Base-by-base conservation (phyloP, 2,113 vertebrate genomes). In the Ursus arctos region DNA sequence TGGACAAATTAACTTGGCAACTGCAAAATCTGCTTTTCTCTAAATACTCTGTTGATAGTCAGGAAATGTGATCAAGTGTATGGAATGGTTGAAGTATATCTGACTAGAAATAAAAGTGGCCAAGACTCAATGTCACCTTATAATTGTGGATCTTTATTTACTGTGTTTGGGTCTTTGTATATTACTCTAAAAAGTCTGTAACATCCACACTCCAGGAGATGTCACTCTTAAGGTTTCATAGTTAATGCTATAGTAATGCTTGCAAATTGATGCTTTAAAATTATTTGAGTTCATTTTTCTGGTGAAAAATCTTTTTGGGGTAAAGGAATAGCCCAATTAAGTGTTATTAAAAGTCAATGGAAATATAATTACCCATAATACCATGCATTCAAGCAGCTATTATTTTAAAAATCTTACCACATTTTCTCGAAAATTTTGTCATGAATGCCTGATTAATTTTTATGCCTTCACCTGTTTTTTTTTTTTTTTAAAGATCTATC, bases 91-190 rank as follows among this genome's bases (percentile, higher is more conserved):
- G 69, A 69, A 9, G 28, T 55, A 11, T 55, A 33, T 72, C 33
- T 95, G 51, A 86, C 51, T 69, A 55, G 79, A 85, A 94, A 89
- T 95, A 92, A 85, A 76, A 74, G 15, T 86, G 14, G 14, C 69
- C 15, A 40, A 92, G 36, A 72, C 49, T 94, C 22, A 40, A 3
- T 11, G 28, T 55, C 36, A 4, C 11, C 11, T 77, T 91, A 21
- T 63, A 47, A 88, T 67, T 72, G 74, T 87, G 53, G 83, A 43
- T 72, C 80, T 95, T 80, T 93, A 11, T 91, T 90, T 91, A 65
- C 12, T 14, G 33, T 21, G 22, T 65, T 80, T 87, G 19, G 10
- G 31, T 59, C 81, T 93, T 95, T 33, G 72, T 47, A 9, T 88
- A 28, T 84, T 83, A 51, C 16, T 85, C 15, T 36, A 55, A 33